Base-by-base conservation (phyloP, 1,140 invertebrate genomes). In the Ylistrum balloti region DNA sequence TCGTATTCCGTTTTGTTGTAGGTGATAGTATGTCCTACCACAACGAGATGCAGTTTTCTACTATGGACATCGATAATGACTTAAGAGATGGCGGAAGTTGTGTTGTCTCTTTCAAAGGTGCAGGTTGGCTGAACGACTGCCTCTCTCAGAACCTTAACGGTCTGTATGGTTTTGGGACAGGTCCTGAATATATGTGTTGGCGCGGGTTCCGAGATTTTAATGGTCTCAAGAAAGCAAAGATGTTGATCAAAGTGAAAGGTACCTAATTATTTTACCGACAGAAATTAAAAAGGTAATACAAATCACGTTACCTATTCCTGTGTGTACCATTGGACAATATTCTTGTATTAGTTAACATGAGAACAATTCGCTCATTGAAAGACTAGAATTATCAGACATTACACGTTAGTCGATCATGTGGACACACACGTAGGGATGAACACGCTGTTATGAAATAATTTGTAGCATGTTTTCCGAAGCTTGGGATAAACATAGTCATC, bases 21-120 rank as follows among this genome's bases (percentile, higher is more conserved):
- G 56, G 56, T 28, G 56, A 74, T n/a, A 74, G 56, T n/a, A n/a
- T 74, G 22, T 74, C 56, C 3, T 74, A 28, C n/a, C 56, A 74
- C 11, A 74, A n/a, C n/a, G 56, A n/a, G n/a, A 74, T 74, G 56
- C 56, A 74, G 56, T 74, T 74, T n/a, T 74, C 56, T 74, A 74
- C 56, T 0, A 74, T n/a, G 1, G 56, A 74, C 56, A 22, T 7
- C 9, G 56, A 74, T 28, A 74, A 74, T 74, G 56, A 74, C 17
- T 3, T 74, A 2, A n/a, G 56, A n/a, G 5, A 3, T 7, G 5
- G 7, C n/a, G 56, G 56, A 17, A 74, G 56, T n/a, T 74, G 56
- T 74, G 56, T 74, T 0, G 56, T n/a, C 17, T 22, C 56, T 3
- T 74, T 74, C 56, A 74, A 74, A 28, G 56, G 56, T 5, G 22